These are phyloP conservation scores for Bergia puertoricense DNA, from an alignment of 92 coral and sea anemone genomes.

Conservation along the genomic window DNA sequence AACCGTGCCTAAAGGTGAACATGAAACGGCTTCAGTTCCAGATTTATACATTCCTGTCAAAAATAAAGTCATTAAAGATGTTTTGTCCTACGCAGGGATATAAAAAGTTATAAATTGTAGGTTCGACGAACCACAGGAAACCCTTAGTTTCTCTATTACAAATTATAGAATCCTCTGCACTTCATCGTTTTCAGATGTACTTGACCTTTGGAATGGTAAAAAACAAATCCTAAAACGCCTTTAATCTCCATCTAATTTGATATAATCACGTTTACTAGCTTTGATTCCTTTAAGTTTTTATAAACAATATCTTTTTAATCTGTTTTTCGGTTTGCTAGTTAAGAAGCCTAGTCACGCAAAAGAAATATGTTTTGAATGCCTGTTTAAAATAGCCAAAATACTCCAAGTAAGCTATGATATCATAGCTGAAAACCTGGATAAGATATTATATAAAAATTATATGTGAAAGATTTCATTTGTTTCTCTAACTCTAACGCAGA, in stretches of 20 bases:
- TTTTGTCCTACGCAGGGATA: not conserved
- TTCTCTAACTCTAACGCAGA: not conserved
- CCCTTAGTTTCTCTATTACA: not conserved
- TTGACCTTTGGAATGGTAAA: not conserved
- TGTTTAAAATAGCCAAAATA: not conserved
- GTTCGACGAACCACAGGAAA: no score
- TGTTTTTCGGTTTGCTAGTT: not conserved
- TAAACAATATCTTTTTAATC: slow-evolving; percentile 6
- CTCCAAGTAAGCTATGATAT: not conserved
- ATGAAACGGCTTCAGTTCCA: not conserved
- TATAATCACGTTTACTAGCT: not conserved
- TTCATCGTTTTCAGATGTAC: not conserved
- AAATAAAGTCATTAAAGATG: not conserved
- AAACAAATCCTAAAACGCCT: no score
- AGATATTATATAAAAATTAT: no score
- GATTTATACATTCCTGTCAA: not conserved
- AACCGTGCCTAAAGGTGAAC: not conserved
- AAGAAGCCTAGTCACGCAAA: not conserved
- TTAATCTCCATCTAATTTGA: not conserved
- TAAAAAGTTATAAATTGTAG: not conserved
- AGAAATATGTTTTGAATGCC: not conserved
- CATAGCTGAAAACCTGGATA: not conserved
- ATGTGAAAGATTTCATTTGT: not conserved
- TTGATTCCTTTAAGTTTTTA: not conserved
- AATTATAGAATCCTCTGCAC: not conserved